These are phyloP conservation scores for Ganaspis sp. DNA, from an alignment of 1,140 invertebrate species.

Conservation along the genomic window DNA sequence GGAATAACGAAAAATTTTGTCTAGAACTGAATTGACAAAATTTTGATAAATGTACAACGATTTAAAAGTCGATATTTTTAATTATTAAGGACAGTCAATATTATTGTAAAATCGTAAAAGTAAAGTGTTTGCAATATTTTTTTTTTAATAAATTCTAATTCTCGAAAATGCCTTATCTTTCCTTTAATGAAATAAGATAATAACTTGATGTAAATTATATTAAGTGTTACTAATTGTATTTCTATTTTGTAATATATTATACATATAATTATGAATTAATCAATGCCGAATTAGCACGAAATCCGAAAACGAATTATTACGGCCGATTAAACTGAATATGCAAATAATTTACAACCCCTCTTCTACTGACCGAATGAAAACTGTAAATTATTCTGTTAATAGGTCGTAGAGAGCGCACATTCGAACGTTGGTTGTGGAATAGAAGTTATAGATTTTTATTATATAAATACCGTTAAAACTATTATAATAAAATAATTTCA, in stretches of 20 bases:
- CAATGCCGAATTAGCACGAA: slow-evolving; percentile 40
- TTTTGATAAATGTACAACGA: background rate
- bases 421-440: slow-evolving; percentile 73
- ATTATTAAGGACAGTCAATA: slow-evolving; percentile 17
- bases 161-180: slow-evolving; percentile 44
- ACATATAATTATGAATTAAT: slow-evolving; percentile 45
- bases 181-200: slow-evolving; percentile 47
- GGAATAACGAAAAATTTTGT: slow-evolving; percentile 44
- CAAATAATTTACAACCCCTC: slow-evolving; percentile 52
- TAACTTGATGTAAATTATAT: slow-evolving; percentile 65
- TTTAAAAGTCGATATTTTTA: background rate
- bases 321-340: slow-evolving; percentile 45
- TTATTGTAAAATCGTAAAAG: slow-evolving; percentile 3
- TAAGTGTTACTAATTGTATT: slow-evolving; percentile 67
- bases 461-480: slow-evolving; percentile 68
- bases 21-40: slow-evolving; percentile 42
- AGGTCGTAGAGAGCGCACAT: slow-evolving; percentile 59
- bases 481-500: slow-evolving; percentile 67
- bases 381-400: slow-evolving; percentile 52
- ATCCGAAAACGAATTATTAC: slow-evolving; percentile 46
- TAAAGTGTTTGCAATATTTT: background rate
- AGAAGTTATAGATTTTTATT: slow-evolving; percentile 73
- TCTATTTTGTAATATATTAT: slow-evolving; percentile 67
- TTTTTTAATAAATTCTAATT: slow-evolving; percentile 48
- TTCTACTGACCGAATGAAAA: slow-evolving; percentile 51